Conservation (phyloP, 2,797 vertebrate genomes). For the Sciurus vulgaris region DNA sequence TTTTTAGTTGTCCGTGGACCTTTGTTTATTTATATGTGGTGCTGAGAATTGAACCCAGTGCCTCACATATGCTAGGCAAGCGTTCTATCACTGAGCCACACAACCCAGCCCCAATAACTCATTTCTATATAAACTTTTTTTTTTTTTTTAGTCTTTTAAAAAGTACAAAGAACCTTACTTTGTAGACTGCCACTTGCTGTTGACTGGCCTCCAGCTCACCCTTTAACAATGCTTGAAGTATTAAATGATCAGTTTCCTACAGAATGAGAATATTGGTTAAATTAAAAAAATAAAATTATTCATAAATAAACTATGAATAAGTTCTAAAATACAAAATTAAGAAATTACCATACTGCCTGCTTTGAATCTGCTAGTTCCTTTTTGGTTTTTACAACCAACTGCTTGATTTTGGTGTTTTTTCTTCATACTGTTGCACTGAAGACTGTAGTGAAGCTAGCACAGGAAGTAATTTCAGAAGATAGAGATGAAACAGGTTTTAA, state of each 20-base stretch:
- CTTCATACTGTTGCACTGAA: constrained; percentile 92
- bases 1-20: too few relatives aligned
- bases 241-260: constrained; percentile 94
- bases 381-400: constrained; percentile 96
- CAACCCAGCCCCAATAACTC: too few relatives aligned
- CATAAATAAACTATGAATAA: not conserved
- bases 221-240: constrained; percentile 93
- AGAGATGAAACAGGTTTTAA: constrained; percentile 44
- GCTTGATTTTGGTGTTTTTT: constrained; percentile 95
- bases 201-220: constrained; percentile 96
- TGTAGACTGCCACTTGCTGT: constrained; percentile 95
- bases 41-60: too few relatives aligned
- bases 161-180: constrained; percentile 89
- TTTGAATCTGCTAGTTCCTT: constrained; percentile 96
- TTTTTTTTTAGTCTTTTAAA: not conserved
- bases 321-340: not conserved
- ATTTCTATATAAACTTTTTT: too few relatives aligned
- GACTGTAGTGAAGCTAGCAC: constrained; percentile 92
- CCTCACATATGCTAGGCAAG: too few relatives aligned
- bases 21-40: too few relatives aligned
- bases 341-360: constrained; percentile 91
- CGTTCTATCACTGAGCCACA: too few relatives aligned
- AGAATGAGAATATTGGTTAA: constrained; percentile 76
- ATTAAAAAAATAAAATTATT: not conserved
- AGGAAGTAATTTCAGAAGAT: constrained; percentile 63